These are phyloP conservation scores for Machimus atricapillus DNA, from an alignment of 2,888 invertebrate genomes.

Conservation along the genomic window DNA sequence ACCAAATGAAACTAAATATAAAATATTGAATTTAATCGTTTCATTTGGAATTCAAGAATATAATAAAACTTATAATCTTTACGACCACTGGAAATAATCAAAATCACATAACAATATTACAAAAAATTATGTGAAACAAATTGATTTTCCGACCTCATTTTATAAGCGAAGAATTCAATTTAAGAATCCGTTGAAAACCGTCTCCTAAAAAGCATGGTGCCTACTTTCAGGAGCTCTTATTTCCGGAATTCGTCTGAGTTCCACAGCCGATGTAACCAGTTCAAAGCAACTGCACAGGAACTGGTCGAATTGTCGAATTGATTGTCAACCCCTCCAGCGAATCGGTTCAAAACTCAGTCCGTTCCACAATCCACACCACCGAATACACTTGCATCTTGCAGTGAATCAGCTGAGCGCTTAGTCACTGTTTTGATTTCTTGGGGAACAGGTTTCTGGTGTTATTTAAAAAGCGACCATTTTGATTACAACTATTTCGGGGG, in stretches of 20 bases:
- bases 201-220: too few species aligned
- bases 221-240: not conserved
- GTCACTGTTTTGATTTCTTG: not conserved
- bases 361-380: not conserved
- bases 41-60: too few species aligned
- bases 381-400: not conserved
- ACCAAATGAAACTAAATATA: too few species aligned
- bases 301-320: not conserved
- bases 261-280: not conserved
- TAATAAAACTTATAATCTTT: too few species aligned
- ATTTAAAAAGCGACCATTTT: not conserved
- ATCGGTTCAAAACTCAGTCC: not conserved
- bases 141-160: too few species aligned
- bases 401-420: not conserved
- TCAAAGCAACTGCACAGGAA: not conserved
- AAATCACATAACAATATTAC: too few species aligned
- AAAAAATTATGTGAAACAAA: too few species aligned
- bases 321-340: not conserved
- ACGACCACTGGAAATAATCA: too few species aligned
- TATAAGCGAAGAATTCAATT: too few species aligned
- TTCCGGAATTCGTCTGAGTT: not conserved
- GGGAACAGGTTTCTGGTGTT: not conserved
- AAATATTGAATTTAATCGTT: too few species aligned
- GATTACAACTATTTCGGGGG: not conserved
- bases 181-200: too few species aligned